Percentiles rank a stretch among this genome's conserved stretches.
phyloP scores from a whole-genome alignment of 2,797 vertebrate genomes.

The Etheostoma perlongum region DNA sequence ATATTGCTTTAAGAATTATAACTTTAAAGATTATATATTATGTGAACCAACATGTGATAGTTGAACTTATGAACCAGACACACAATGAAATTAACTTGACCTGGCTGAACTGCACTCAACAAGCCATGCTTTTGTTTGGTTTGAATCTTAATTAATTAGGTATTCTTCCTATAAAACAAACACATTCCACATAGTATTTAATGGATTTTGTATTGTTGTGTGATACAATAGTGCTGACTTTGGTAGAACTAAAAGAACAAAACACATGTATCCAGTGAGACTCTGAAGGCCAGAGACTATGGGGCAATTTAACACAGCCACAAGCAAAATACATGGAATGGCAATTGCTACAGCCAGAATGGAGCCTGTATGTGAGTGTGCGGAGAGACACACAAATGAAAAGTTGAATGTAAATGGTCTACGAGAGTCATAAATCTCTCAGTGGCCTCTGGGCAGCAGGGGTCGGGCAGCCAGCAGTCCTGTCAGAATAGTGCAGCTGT shows the following conservation, averaged over 20 bases:
- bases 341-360: slow-evolving; percentile 46
- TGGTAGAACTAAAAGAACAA: slow-evolving; percentile 34
- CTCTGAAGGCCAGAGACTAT: slow-evolving; percentile 56
- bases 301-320: slow-evolving; percentile 71
- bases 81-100: background rate
- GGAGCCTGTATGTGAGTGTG: slow-evolving; percentile 40
- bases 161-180: slow-evolving; percentile 4
- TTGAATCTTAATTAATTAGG: background rate
- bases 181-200: background rate
- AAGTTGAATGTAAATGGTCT: slow-evolving; percentile 68
- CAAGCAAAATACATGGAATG: slow-evolving; percentile 61
- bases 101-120: background rate
- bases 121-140: background rate
- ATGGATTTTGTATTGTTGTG: slow-evolving; percentile 17
- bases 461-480: slow-evolving; percentile 54
- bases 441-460: slow-evolving; percentile 60
- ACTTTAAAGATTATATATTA: background rate
- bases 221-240: slow-evolving; percentile 39
- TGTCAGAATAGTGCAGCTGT: slow-evolving; percentile 64
- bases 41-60: background rate
- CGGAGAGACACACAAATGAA: slow-evolving; percentile 56
- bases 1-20: too few species aligned
- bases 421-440: slow-evolving; percentile 72
- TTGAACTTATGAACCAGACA: background rate
- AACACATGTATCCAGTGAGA: slow-evolving; percentile 36